Conservation (phyloP, 2,888 invertebrate species). For the Dromius quadrimaculatus region DNA sequence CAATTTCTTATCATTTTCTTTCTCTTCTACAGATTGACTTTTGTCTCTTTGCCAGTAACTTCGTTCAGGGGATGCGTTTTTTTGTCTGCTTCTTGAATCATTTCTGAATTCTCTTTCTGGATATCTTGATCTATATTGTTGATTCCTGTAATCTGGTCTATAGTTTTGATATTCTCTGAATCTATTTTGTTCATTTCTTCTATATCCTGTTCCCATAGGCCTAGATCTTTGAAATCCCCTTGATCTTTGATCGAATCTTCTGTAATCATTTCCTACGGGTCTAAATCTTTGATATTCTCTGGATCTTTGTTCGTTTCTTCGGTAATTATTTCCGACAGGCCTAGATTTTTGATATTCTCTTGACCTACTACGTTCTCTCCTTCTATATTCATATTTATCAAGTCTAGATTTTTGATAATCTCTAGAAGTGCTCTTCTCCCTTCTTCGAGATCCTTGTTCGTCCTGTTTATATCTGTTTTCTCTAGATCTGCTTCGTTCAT, state of each 20-base stretch:
- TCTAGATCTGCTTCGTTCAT: background rate
- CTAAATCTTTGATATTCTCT: background rate
- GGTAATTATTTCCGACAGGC: background rate
- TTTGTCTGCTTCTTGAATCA: conserved; percentile 17
- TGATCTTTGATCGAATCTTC: conserved; percentile 8
- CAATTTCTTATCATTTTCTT: conserved; percentile 53
- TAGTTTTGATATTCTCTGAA: conserved; percentile 27
- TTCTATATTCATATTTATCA: conserved; percentile 30
- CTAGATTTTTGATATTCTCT: conserved; percentile 42
- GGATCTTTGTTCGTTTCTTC: background rate
- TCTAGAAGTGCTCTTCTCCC: background rate
- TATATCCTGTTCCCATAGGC: background rate
- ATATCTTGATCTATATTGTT: conserved; percentile 11
- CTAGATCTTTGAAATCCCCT: background rate
- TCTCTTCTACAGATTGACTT: too few relatives aligned
- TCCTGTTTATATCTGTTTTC: background rate
- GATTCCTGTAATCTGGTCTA: conserved; percentile 20
- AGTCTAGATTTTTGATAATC: background rate
- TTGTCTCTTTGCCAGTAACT: too few relatives aligned
- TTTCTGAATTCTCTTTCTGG: conserved; percentile 31
- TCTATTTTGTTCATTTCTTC: conserved; percentile 8
- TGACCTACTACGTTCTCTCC: conserved; percentile 53
- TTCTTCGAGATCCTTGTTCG: background rate
- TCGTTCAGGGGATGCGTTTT: conserved; percentile 48
- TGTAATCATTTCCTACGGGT: background rate